A percentile compares a stretch with the other conserved stretches of the same genome.
Evolutionary conservation across 2,797 vertebrate species (phyloP).

Genomic region (Bucorvus abyssinicus): DNA sequence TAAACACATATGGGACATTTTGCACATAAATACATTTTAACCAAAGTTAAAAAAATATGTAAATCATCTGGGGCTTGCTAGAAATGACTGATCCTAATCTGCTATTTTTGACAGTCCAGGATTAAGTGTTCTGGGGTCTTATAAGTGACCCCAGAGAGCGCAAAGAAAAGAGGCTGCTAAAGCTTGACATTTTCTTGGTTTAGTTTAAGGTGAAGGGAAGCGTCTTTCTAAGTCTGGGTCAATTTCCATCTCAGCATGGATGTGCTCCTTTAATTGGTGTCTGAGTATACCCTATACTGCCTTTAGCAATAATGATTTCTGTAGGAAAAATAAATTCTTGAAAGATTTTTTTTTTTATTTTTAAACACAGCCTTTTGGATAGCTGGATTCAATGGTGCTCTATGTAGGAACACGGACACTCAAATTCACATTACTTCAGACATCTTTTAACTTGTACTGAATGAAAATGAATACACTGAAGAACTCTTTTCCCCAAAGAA

Average conservation of each 20-base stretch:
- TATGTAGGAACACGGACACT: background rate
- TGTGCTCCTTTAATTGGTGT: background rate
- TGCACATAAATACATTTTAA: conserved; percentile 20
- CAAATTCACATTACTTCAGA: background rate
- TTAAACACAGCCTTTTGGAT: background rate
- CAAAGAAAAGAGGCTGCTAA: background rate
- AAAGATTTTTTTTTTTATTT: background rate
- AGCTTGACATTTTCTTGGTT: background rate
- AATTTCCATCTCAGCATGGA: background rate
- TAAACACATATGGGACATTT: background rate
- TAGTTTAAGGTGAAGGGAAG: background rate
- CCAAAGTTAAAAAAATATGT: background rate
- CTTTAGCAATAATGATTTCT: background rate
- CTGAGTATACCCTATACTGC: background rate
- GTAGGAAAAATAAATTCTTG: background rate
- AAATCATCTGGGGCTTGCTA: background rate
- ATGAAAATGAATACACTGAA: background rate
- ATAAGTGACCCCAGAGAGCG: background rate
- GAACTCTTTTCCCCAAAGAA: background rate
- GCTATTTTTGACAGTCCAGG: background rate
- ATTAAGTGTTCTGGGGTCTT: background rate
- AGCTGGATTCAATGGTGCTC: background rate
- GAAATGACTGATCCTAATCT: background rate
- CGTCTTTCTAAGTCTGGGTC: background rate
- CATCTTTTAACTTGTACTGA: background rate